Conservation (phyloP, 2,888 invertebrate species). For the Argynnis bischoffii region DNA sequence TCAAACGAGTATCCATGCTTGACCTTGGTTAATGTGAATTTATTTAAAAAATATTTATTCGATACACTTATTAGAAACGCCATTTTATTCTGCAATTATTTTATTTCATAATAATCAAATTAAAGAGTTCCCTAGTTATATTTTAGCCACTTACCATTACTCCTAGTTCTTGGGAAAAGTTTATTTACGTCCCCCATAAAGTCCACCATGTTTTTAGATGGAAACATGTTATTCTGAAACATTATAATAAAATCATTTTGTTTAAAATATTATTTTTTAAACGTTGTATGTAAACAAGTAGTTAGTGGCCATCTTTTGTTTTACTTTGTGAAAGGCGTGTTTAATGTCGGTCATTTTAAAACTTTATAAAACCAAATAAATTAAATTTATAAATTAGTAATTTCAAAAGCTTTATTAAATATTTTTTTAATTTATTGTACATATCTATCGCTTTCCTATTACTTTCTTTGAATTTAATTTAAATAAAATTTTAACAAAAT, state of each 20-base stretch:
- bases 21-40: no score
- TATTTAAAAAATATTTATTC: no score
- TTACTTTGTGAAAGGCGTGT: background rate
- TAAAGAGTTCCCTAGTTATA: no score
- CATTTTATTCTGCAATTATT: no score
- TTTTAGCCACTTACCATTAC: slow-evolving; percentile 54
- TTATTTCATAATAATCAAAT: no score
- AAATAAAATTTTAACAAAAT: no score
- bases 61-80: no score
- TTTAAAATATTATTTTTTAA: background rate
- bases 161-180: slow-evolving; percentile 51
- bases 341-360: background rate
- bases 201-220: slow-evolving; percentile 55
- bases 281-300: background rate
- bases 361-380: background rate
- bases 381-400: background rate
- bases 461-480: background rate
- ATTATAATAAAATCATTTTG: slow-evolving; percentile 30
- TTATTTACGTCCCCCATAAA: slow-evolving; percentile 60
- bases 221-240: slow-evolving; percentile 55
- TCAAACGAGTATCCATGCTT: no score
- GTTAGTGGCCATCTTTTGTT: slow-evolving; percentile 23
- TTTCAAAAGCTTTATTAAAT: background rate
- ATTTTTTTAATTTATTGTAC: background rate
- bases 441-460: no score